phyloP scores from a whole-genome alignment of 2,797 vertebrate genomes.

The Eupleurogrammus muticus region DNA sequence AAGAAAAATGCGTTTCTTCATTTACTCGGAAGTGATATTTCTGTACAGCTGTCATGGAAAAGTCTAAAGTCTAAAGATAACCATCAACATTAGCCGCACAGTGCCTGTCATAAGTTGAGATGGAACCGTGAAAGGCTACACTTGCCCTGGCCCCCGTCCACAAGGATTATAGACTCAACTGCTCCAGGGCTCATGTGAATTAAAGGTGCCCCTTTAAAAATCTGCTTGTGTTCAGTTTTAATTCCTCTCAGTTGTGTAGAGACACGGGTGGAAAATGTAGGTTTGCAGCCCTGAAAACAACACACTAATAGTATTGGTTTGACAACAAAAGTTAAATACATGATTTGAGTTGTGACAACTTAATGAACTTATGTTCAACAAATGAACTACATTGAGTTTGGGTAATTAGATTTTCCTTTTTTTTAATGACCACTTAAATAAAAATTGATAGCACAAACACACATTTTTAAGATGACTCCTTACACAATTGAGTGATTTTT shows the following conservation, averaged over 20 bases:
- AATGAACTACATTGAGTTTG: too few relatives aligned
- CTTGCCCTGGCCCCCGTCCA: slow-evolving; percentile 46
- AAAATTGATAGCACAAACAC: too few relatives aligned
- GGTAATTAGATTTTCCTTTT: too few relatives aligned
- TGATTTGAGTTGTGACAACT: too few relatives aligned
- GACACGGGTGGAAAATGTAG: slow-evolving; percentile 20
- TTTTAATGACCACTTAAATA: too few relatives aligned
- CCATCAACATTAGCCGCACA: neutral
- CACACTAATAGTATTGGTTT: too few relatives aligned
- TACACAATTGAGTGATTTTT: too few relatives aligned
- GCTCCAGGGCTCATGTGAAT: slow-evolving; percentile 52
- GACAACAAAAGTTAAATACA: too few relatives aligned
- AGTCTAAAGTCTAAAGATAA: slow-evolving; percentile 29
- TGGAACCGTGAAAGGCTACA: slow-evolving; percentile 20
- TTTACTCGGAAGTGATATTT: neutral
- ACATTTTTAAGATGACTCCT: too few relatives aligned
- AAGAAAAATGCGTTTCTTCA: neutral
- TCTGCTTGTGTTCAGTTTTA: slow-evolving; percentile 47
- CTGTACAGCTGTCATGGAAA: slow-evolving; percentile 20
- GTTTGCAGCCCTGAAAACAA: neutral
- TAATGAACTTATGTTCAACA: too few relatives aligned
- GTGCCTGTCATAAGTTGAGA: slow-evolving; percentile 19
- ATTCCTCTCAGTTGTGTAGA: slow-evolving; percentile 45
- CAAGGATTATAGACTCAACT: slow-evolving; percentile 46
- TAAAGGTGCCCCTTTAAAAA: slow-evolving; percentile 56